Evolutionary conservation across 2,113 vertebrate species (phyloP), one percentile per base, ranked within the genome.

Genomic region (Melanotaenia duboulayi): DNA sequence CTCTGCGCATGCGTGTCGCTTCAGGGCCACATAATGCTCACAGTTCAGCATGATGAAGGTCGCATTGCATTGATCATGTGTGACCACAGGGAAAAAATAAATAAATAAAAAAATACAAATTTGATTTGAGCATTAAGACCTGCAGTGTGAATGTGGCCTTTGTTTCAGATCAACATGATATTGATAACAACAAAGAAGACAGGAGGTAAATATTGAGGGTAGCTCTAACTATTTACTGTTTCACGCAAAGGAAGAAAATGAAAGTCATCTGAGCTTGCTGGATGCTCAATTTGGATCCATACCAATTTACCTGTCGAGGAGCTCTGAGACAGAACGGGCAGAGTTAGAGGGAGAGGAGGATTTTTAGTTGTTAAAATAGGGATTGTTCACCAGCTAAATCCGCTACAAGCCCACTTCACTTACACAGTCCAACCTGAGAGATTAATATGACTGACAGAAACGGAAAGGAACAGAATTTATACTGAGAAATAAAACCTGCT

Each of bases 201-300:
- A 76, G 51, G 49, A 22, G 17, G 24, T 9, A 55, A 70, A 42
- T 1, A 39, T 35, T 4, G 58, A 16, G 1, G 0, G 24, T 11
- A 23, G 17, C 1, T 74, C 17, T 69, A n/a, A 55, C 5, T 59
- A 4, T 42, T 66, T 22, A 78, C 56, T 40, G 24, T 49, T 51
- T 37, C 20, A 48, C 25, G 17, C n/a, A 22, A 63, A 63, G 37
- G 7, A 12, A 52, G 49, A 25, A 20, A 14, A 7, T 14, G 54
- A 23, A 22, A 49, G 44, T n/a, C 32, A 48, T 63, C 17, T 57
- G 48, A 20, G 66, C 61, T 37, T 60, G 52, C 17, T 54, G 9
- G 49, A 66, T 17, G 35, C 50, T 65, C 12, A 39, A 8, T 10
- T n/a, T 74, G 50, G 79, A 87, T 88, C 72, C 72, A 81, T 78